Conservation (phyloP, 2,113 vertebrate genomes). For the Tachysurus vachellii region DNA sequence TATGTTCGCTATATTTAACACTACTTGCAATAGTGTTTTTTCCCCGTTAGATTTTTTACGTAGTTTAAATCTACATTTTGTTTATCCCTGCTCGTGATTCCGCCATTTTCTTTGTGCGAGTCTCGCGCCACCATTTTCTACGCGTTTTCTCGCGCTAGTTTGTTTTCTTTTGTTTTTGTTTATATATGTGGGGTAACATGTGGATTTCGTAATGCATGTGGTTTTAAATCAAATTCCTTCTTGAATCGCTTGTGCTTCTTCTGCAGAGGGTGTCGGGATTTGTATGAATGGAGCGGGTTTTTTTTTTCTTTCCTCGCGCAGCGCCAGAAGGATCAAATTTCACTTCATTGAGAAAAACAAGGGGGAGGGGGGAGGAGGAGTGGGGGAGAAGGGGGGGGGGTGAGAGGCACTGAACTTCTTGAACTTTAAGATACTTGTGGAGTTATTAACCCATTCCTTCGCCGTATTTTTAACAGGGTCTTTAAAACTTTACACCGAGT, state of each 20-base stretch:
- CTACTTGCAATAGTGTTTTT: background rate
- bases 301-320: background rate
- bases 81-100: constrained; percentile 31
- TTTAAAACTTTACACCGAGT: constrained; percentile 1
- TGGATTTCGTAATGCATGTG: constrained; percentile 13
- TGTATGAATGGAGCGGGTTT: constrained; percentile 65
- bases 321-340: constrained; percentile 66
- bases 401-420: constrained; percentile 36
- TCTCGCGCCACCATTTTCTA: constrained; percentile 59
- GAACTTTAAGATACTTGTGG: constrained; percentile 37
- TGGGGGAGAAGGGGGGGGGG: background rate
- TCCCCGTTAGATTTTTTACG: background rate
- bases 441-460: constrained; percentile 41
- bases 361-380: constrained; percentile 26
- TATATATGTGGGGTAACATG: background rate
- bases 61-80: constrained; percentile 41
- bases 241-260: constrained; percentile 1
- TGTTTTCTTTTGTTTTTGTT: background rate
- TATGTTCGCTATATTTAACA: background rate
- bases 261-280: constrained; percentile 24
- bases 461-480: background rate
- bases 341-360: constrained; percentile 79
- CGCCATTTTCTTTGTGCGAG: constrained; percentile 73
- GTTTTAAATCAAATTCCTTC: background rate
- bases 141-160: constrained; percentile 25